Base-by-base conservation (phyloP, 2,113 vertebrate genomes). In the Elaphurus davidianus region DNA sequence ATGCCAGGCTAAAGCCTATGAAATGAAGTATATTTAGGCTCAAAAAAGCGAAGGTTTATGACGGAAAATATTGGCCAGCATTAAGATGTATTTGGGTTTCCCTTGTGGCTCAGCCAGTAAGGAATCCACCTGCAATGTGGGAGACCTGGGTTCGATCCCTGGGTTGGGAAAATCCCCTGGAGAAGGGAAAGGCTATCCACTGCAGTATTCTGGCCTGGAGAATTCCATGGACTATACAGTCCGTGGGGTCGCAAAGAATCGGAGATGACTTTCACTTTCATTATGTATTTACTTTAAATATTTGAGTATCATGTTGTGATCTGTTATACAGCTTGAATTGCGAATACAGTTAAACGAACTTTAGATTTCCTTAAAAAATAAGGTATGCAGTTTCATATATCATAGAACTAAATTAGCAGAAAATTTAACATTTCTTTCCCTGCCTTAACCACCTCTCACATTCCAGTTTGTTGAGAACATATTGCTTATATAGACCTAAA, bases 231-330 rank as follows among this genome's bases (percentile, higher is more conserved):
- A 19, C 64, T 71, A 71, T 71, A 23, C 9, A 36, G 64, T 71
- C 64, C 2, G 0, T 12, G 64, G 64, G 17, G 64, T 71, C 16
- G 5, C n/a, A 71, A 36, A 36, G 64, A 36, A n/a, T 36, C 5
- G 2, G 64, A 71, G 64, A 36, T 71, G 64, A 71, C 64, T 71
- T 67, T 71, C 64, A 71, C n/a, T 71, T 71, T 71, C n/a, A 71
- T 71, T 71, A 71, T 71, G 64, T 36, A 59, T 94, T 88, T 96
- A 93, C 25, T 83, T 82, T 76, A 93, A 90, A 87, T 90, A 82
- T 82, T 17, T 57, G 3, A 76, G 23, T 52, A 83, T 40, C 43
- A 84, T 67, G 25, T 55, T 90, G 16, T 85, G 43, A 92, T 96
- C 5, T 92, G 40, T 92, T 91, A 16, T 8, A 88, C 23, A 92